Percentiles rank a stretch among this genome's conserved stretches.
These are phyloP conservation scores for Hypercompe scribonia DNA, from an alignment of 2,888 invertebrate genomes.

Conservation along the genomic window DNA sequence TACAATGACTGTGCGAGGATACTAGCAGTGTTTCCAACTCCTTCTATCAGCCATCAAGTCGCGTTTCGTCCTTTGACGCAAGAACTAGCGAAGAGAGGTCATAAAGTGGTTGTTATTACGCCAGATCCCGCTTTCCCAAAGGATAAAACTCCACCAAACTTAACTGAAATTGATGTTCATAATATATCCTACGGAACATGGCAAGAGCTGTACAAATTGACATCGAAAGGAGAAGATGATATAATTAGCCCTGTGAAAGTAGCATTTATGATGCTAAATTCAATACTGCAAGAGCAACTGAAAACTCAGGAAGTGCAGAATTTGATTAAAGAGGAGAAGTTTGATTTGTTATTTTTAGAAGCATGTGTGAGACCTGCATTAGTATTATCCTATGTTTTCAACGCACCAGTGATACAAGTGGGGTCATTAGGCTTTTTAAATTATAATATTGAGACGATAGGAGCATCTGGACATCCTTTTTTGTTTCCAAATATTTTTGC, in stretches of 20 bases:
- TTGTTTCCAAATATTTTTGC: background rate
- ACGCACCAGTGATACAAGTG: slow-evolving; percentile 1
- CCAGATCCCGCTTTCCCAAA: slow-evolving; percentile 46
- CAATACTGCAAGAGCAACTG: slow-evolving; percentile 33
- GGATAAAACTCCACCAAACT: slow-evolving; percentile 59
- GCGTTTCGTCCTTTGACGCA: background rate
- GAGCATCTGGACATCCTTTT: slow-evolving; percentile 11
- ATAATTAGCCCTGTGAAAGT: slow-evolving; percentile 29
- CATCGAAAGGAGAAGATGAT: slow-evolving; percentile 32
- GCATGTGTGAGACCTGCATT: slow-evolving; percentile 49
- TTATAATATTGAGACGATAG: background rate
- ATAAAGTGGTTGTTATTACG: slow-evolving; percentile 10
- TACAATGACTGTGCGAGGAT: background rate
- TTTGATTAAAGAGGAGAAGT: slow-evolving; percentile 17
- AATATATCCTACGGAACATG: slow-evolving; percentile 62
- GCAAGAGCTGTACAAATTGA: slow-evolving; percentile 23
- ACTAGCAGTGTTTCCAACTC: slow-evolving; percentile 34
- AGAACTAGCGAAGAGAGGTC: background rate
- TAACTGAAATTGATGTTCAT: slow-evolving; percentile 67
- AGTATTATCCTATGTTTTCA: slow-evolving; percentile 52
- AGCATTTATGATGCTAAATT: slow-evolving; percentile 21
- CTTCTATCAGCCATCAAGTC: slow-evolving; percentile 64
- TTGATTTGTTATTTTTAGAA: slow-evolving; percentile 61
- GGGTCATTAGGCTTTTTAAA: background rate
- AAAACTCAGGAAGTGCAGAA: slow-evolving; percentile 15